Conservation (phyloP, 92 coral and sea anemone genomes). For the Chrysogorgia sp. region DNA sequence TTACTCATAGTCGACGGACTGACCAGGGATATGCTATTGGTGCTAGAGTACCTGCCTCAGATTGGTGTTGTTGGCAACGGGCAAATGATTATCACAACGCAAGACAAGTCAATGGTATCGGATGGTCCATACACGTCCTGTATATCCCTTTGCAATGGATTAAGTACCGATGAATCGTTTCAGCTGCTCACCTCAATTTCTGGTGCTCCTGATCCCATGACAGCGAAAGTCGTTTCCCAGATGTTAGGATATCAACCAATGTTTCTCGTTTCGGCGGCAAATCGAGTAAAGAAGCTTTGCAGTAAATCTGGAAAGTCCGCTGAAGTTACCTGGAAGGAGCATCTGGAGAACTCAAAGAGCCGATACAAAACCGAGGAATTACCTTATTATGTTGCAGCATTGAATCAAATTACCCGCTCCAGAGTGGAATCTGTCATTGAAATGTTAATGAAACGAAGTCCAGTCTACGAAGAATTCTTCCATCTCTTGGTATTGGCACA, state of each 20-base stretch:
- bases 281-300: conserved; percentile 2
- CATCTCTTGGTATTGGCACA: conserved; percentile 25
- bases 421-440: conserved; percentile 8
- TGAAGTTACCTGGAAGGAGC: background rate
- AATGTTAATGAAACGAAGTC: background rate
- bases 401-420: background rate
- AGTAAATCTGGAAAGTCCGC: background rate
- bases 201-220: background rate
- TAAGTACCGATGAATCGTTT: conserved; percentile 4
- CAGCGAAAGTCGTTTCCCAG: conserved; percentile 4
- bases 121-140: background rate
- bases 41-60: conserved; percentile 10
- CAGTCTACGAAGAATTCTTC: conserved; percentile 15
- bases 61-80: conserved; percentile 16
- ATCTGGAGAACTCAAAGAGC: conserved; percentile 8
- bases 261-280: conserved; percentile 28
- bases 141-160: background rate
- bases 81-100: conserved; percentile 15
- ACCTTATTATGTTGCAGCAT: conserved; percentile 21
- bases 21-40: background rate
- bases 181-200: background rate
- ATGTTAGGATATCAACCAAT: conserved; percentile 17
- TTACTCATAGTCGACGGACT: conserved; percentile 14
- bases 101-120: background rate
- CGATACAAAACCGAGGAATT: conserved; percentile 24